Evolutionary conservation across 2,888 invertebrate genomes (phyloP).

Genomic region (Xylota sylvarum): DNA sequence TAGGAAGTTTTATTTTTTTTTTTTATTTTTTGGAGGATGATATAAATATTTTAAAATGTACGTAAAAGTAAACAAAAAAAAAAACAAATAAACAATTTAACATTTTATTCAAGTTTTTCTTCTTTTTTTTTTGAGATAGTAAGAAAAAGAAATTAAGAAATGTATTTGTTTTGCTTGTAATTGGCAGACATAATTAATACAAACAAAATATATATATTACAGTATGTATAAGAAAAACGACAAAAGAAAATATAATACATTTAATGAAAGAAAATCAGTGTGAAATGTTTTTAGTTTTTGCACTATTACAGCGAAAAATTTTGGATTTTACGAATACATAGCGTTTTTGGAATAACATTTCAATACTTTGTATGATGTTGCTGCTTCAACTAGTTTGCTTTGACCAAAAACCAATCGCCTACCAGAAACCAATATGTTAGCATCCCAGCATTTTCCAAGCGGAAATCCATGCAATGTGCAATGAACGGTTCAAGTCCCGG

Average conservation of each 20-base stretch:
- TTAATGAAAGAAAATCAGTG: conserved; percentile 39
- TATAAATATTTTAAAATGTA: conserved; percentile 21
- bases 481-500: too few relatives aligned
- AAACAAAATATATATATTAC: conserved; percentile 44
- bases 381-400: too few relatives aligned
- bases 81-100: neutral
- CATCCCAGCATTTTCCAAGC: too few relatives aligned
- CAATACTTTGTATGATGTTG: neutral
- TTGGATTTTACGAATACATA: too few relatives aligned
- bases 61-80: conserved; percentile 9
- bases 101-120: conserved; percentile 34
- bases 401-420: too few relatives aligned
- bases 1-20: conserved; percentile 7
- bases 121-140: conserved; percentile 25
- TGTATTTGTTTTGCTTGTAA: conserved; percentile 23
- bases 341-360: too few relatives aligned
- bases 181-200: conserved; percentile 37
- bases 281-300: neutral
- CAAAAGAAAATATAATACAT: conserved; percentile 60
- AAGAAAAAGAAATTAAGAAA: neutral
- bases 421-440: too few relatives aligned
- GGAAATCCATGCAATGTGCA: too few relatives aligned
- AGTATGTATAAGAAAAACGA: conserved; percentile 45
- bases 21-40: conserved; percentile 16
- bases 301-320: too few relatives aligned